A percentile compares a stretch with the other conserved stretches of the same genome.
phyloP scores from a whole-genome alignment of 2,797 vertebrate genomes.

The Pantherophis alleghaniensis region DNA sequence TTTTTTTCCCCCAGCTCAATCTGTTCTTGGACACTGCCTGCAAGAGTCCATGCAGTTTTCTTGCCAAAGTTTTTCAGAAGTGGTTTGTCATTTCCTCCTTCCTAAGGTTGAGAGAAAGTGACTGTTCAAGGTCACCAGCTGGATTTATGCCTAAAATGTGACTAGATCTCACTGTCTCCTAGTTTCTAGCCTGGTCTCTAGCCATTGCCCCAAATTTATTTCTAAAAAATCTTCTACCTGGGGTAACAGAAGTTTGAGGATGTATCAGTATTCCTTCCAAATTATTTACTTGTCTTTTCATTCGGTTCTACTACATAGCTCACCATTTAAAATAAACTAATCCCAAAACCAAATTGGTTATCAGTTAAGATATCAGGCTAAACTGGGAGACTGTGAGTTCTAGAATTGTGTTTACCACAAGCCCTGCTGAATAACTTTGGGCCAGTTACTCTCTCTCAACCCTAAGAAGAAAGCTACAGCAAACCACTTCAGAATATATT shows the following conservation, averaged over 20 bases:
- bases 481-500: background rate
- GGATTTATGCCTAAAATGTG: background rate
- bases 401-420: background rate
- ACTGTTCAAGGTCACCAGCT: background rate
- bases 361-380: background rate
- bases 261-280: background rate
- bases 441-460: background rate
- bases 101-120: background rate
- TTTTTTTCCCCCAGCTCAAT: background rate
- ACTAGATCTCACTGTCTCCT: background rate
- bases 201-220: background rate
- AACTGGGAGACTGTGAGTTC: background rate
- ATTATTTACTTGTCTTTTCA: background rate
- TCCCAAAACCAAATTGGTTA: background rate
- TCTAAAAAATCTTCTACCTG: background rate
- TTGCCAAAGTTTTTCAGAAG: background rate
- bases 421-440: background rate
- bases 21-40: background rate
- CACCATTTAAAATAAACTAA: background rate
- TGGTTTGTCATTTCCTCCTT: background rate
- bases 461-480: background rate
- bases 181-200: background rate
- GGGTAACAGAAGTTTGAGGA: background rate
- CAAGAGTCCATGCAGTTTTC: background rate
- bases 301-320: background rate